These are phyloP conservation scores for Myotis yumanensis DNA, from an alignment of 2,113 vertebrate genomes.

Conservation along the genomic window DNA sequence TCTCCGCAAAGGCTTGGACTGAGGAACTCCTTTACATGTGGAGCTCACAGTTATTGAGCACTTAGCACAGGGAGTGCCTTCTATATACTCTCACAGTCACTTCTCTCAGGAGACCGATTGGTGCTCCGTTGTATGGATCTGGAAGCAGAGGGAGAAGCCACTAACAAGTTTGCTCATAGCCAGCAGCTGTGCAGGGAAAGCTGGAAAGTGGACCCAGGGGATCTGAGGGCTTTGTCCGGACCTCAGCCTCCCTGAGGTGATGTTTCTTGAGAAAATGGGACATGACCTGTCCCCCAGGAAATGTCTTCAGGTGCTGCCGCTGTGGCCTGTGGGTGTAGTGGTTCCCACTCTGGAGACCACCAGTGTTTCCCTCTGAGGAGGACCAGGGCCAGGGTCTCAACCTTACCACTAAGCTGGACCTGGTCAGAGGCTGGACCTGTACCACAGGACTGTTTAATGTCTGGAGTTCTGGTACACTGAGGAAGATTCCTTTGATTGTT, in stretches of 20 bases:
- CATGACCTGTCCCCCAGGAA: no score
- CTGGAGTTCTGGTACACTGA: neutral
- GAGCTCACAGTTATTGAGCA: neutral
- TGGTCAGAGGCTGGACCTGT: accelerated
- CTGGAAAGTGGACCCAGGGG: no score
- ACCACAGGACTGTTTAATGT: neutral
- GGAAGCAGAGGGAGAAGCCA: neutral
- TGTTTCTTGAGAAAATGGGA: neutral
- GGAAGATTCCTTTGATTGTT: neutral
- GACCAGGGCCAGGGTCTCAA: neutral
- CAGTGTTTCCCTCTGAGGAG: neutral
- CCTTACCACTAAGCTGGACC: accelerated
- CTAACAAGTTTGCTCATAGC: neutral
- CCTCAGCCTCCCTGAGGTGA: neutral
- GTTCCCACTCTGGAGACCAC: neutral
- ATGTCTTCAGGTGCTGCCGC: neutral
- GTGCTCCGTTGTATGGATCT: neutral
- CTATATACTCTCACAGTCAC: neutral
- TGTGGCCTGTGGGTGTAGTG: neutral
- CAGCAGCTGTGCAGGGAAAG: neutral
- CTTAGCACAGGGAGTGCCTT: neutral
- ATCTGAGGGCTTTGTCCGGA: neutral
- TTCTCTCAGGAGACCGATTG: neutral
- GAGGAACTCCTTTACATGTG: neutral
- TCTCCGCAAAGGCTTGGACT: neutral